Base-by-base conservation (phyloP, 1,140 invertebrate genomes). In the Pogonomyrmex barbatus region DNA sequence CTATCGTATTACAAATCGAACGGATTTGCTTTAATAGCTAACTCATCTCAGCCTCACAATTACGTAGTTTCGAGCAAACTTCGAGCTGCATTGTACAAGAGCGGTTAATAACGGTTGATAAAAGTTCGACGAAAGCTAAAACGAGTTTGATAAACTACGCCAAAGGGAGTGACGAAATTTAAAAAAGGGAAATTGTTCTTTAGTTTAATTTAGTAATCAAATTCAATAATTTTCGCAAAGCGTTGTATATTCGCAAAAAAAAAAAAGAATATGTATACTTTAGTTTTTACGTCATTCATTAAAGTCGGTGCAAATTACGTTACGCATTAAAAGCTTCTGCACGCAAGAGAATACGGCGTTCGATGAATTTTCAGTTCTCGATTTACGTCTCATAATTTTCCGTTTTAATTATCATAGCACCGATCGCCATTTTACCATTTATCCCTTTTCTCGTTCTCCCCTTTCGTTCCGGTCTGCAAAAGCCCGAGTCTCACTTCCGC, bases 381-480 rank as follows among this genome's bases (percentile, higher is more conserved):
- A 79, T 88, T 71, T 60, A 58, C 50, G 68, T 83, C 50, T 78
- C 54, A 54, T 71, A 77, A 86, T 88, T 76, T 82, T 60, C 56
- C 56, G 73, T 89, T 82, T 82, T 77, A 77, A 63, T 86, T 91
- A 85, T 89, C 89, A 78, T 70, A 88, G 62, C 33, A 5, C 36
- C 24, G 36, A 71, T 65, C 68, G 68, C 67, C 45, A 68, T 71
- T 54, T 54, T 81, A 86, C 73, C 85, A 67, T 89, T 89, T 71
- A 81, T 58, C 50, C 50, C 42, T n/a, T 39, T 67, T 62, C 56
- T 83, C 60, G 52, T 56, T 45, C 42, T 63, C 42, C 56, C 52
- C 67, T 77, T 54, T 78, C 84, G 71, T 88, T 90, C 56, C 86
- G 58, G 56, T 89, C 77, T 65, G 60, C 47, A 75, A 71, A 75